Base-by-base conservation (phyloP, 2,888 invertebrate genomes). In the Caenorhabditis sp. region DNA sequence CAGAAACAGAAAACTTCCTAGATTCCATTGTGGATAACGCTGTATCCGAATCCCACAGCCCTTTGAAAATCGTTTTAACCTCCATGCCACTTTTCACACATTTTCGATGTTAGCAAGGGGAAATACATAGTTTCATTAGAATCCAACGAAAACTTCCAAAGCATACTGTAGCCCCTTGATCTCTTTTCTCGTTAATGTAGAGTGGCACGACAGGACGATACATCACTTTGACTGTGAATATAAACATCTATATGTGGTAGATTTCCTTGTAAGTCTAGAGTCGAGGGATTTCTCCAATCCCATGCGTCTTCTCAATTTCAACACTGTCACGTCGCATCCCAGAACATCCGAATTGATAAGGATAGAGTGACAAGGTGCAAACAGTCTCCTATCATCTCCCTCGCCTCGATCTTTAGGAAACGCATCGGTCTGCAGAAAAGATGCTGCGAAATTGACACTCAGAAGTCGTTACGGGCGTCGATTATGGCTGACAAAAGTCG, bases 281-380 rank as follows among this genome's bases (percentile, higher is more conserved):
- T 35, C 31, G 5, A 35, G 8, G 8, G 31, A n/a, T 28, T 22
- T 41, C 44, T 22, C 28, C 28, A 28, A 16, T 49, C 8, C 31
- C 31, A 35, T 35, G 8, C 31, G n/a, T n/a, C 14, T 44, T 38
- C 38, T 38, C 5, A 54, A 54, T 31, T 47, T 28, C 49, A 7
- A 47, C 47, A 31, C 49, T 31, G 47, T 16, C 38, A 47, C 28
- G 56, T 22, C 38, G 35, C 58, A 47, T 24, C 38, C 38, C 12
- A 38, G 12, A 10, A 38, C 22, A 51, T 49, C 1, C 41, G 49
- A 31, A 28, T 56, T 79, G 79, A 79, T 79, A 79, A 70, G 66
- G 66, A 41, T 64, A 59, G 49, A 77, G 54, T 69, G 44, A 79
- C 79, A 70, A 79, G 79, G 79, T 79, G 70, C 79, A 79, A 70